Evolutionary conservation across 2,113 vertebrate genomes (phyloP).

Genomic region (Climacteris rufus): DNA sequence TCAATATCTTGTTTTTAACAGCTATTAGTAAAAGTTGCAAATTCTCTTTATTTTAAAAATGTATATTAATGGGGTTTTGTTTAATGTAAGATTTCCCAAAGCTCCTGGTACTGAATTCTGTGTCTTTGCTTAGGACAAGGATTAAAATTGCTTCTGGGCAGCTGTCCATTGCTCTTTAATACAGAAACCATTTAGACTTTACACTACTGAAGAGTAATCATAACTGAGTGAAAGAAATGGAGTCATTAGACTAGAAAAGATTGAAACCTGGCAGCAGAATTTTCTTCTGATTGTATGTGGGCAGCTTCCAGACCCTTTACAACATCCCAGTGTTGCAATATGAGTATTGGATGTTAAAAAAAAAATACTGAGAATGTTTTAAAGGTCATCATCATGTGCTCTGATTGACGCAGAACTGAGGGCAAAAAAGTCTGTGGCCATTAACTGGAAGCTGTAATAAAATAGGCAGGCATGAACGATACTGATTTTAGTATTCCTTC

Average conservation of each 20-base stretch:
- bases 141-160: not conserved
- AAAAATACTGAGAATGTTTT: not conserved
- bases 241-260: not conserved
- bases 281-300: not conserved
- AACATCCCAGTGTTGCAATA: not conserved
- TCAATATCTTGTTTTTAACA: not conserved
- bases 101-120: not conserved
- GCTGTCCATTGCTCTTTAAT: not conserved
- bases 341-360: not conserved
- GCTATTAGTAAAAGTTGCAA: not conserved
- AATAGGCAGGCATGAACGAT: not conserved
- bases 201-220: not conserved
- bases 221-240: not conserved
- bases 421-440: not conserved
- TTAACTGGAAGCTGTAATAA: not conserved
- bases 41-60: not conserved
- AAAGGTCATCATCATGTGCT: not conserved
- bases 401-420: not conserved
- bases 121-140: not conserved
- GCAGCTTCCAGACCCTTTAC: not conserved
- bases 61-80: fast-evolving
- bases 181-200: not conserved
- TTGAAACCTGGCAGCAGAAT: not conserved
- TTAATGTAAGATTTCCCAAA: not conserved
- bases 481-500: not conserved